Evolutionary conservation across 1,140 invertebrate species (phyloP).

Genomic region (Drosophila arizonae): DNA sequence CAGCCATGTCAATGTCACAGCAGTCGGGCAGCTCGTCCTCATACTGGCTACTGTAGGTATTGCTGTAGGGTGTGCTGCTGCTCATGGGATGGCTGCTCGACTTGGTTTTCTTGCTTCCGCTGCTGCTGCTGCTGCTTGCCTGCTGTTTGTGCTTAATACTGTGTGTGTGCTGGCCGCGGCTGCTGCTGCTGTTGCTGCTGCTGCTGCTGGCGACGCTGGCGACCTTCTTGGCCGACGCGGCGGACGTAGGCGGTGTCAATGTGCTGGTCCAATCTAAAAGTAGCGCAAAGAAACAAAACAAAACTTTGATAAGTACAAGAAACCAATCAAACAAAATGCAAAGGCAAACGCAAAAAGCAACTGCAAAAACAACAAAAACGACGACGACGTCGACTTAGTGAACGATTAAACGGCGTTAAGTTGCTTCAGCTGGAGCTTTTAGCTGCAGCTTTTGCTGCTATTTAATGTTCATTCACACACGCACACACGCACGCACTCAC

Average conservation of each 20-base stretch:
- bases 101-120: conserved; percentile 16
- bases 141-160: conserved; percentile 52
- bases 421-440: conserved; percentile 18
- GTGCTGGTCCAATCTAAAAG: conserved; percentile 79
- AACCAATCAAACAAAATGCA: conserved; percentile 30
- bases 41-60: conserved; percentile 20
- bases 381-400: conserved; percentile 36
- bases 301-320: conserved; percentile 52
- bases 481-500: conserved; percentile 5
- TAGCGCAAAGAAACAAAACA: conserved; percentile 33
- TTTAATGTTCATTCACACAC: conserved; percentile 30
- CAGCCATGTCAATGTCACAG: conserved; percentile 54
- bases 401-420: conserved; percentile 43
- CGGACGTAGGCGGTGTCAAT: conserved; percentile 64
- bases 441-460: conserved; percentile 12
- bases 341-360: not conserved
- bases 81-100: not conserved
- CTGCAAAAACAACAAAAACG: conserved; percentile 34
- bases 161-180: conserved; percentile 37
- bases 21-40: conserved; percentile 38
- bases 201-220: conserved; percentile 21
- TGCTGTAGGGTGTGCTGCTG: conserved; percentile 34
- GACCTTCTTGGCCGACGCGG: conserved; percentile 59
- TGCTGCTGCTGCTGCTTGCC: conserved; percentile 38
- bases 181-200: conserved; percentile 15